phyloP scores from a whole-genome alignment of 1,140 invertebrate genomes.

The Drosophila lacertosa region DNA sequence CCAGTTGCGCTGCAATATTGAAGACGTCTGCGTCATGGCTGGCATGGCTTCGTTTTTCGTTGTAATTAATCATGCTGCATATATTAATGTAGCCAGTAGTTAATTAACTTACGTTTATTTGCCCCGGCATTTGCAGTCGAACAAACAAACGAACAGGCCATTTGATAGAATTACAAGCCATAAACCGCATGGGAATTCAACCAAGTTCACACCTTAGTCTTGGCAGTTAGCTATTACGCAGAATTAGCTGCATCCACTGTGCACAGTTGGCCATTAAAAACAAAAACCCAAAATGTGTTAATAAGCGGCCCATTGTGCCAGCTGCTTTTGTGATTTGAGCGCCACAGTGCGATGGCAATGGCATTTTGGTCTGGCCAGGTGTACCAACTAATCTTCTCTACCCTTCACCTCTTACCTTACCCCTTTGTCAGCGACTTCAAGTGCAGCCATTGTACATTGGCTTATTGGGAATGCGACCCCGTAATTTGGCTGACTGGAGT shows the following conservation, averaged over 20 bases:
- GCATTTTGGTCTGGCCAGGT: conserved; percentile 47
- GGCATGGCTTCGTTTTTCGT: conserved; percentile 45
- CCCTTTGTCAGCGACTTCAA: too few relatives aligned
- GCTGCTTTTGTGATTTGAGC: conserved; percentile 57
- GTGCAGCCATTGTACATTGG: conserved; percentile 21
- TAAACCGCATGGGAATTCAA: not conserved
- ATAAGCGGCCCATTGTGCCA: conserved; percentile 63
- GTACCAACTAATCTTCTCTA: not conserved
- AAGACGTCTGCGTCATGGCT: conserved; percentile 39
- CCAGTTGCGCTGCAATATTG: conserved; percentile 26
- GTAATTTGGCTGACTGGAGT: conserved; percentile 75
- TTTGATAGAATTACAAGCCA: conserved; percentile 4
- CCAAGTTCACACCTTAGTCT: conserved; percentile 21
- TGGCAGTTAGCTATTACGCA: conserved; percentile 3
- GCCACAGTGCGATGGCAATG: conserved; percentile 19
- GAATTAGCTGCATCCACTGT: conserved; percentile 30
- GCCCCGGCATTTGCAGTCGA: conserved; percentile 51
- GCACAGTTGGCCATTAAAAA: conserved; percentile 34
- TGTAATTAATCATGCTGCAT: conserved; percentile 77
- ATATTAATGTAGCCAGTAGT: conserved; percentile 77
- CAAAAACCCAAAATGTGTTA: conserved; percentile 56
- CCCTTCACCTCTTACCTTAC: not conserved
- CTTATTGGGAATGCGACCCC: conserved; percentile 51
- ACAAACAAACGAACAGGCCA: conserved; percentile 1
- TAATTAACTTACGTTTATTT: conserved; percentile 82